Conservation (phyloP, 2,797 vertebrate species). For the Poeciliopsis presidionis region DNA sequence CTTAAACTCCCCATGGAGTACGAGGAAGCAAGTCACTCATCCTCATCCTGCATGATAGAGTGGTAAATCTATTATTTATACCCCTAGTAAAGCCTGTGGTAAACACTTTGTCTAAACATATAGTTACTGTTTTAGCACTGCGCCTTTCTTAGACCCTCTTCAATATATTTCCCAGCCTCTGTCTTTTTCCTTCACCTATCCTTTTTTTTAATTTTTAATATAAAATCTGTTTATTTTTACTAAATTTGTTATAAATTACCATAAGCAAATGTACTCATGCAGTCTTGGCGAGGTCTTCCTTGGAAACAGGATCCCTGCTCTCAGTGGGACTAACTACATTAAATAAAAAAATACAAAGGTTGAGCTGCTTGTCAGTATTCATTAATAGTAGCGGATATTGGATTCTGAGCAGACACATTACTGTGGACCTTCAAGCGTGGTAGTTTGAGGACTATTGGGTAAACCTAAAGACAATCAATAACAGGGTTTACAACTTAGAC, state of each 20-base stretch:
- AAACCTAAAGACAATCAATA: constrained; percentile 78
- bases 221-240: constrained; percentile 59
- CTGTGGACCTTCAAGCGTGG: constrained; percentile 65
- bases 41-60: constrained; percentile 54
- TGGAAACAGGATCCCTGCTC: constrained; percentile 58
- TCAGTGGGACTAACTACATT: constrained; percentile 59
- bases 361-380: constrained; percentile 68
- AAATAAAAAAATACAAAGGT: constrained; percentile 65
- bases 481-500: constrained; percentile 78
- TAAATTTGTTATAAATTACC: constrained; percentile 52
- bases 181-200: constrained; percentile 23
- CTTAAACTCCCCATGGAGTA: constrained; percentile 60
- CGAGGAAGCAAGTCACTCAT: constrained; percentile 57
- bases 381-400: constrained; percentile 67
- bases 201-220: constrained; percentile 34
- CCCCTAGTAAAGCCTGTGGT: constrained; percentile 38
- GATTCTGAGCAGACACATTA: constrained; percentile 69
- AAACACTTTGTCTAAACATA: constrained; percentile 55
- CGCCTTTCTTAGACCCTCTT: constrained; percentile 22
- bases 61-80: constrained; percentile 63
- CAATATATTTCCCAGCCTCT: constrained; percentile 30
- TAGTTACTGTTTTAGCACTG: constrained; percentile 47
- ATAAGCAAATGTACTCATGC: constrained; percentile 42
- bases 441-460: constrained; percentile 65
- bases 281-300: constrained; percentile 45